phyloP scores from a whole-genome alignment of 2,113 vertebrate species.

The Gallinago paraguaiae region DNA sequence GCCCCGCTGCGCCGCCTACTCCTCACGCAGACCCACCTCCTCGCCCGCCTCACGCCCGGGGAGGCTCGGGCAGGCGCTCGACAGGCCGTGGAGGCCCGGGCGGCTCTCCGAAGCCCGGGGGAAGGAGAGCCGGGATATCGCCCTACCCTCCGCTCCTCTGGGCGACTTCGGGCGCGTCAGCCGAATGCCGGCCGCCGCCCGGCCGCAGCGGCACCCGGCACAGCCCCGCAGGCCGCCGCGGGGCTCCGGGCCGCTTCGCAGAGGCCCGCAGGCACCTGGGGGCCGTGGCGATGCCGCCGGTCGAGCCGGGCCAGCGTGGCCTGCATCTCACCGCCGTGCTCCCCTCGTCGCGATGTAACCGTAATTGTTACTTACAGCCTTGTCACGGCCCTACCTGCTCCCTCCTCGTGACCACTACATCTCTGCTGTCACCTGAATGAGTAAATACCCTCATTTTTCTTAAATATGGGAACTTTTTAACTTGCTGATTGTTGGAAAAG shows the following conservation, averaged over 20 bases:
- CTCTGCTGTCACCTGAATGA: not conserved
- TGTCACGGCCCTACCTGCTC: not conserved
- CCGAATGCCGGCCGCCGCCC: too few relatives aligned
- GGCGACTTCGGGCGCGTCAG: too few relatives aligned
- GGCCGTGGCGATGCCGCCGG: fast-evolving
- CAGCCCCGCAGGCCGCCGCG: not conserved
- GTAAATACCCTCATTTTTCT: too few relatives aligned
- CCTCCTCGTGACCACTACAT: fast-evolving
- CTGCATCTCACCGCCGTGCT: fast-evolving
- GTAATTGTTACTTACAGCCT: not conserved
- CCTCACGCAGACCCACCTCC: not conserved
- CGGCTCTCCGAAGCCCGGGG: fast-evolving
- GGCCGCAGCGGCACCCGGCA: fast-evolving
- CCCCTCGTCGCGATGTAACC: not conserved
- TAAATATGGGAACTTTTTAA: not conserved
- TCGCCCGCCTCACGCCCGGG: fast-evolving
- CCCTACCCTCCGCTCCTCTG: too few relatives aligned
- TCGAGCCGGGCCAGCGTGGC: not conserved
- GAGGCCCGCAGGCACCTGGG: too few relatives aligned
- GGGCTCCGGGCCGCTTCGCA: fast-evolving
- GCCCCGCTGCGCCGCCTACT: not conserved
- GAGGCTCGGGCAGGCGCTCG: not conserved
- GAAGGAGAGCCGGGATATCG: fast-evolving
- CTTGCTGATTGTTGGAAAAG: not conserved
- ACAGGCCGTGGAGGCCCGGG: fast-evolving